Evolutionary conservation across 2,888 invertebrate species (phyloP), one percentile per base, ranked within the genome.

Genomic region (Tenthredo scrophulariae): DNA sequence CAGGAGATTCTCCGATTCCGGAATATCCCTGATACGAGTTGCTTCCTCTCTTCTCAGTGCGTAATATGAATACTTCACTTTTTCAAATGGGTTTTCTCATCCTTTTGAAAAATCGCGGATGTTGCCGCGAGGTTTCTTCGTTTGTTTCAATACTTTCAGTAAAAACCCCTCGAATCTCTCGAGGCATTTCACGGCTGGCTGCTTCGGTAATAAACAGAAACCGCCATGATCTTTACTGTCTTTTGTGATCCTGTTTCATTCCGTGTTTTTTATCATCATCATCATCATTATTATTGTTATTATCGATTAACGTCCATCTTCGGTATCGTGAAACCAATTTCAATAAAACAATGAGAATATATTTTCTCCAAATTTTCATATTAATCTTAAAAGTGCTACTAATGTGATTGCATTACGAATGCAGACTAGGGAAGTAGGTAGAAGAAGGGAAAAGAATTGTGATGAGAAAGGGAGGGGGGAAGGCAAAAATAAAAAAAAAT

Each of bases 381-480:
- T 80, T 62, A 80, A 80, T 80, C 80, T 80, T 40, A 80, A 33
- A 40, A 80, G 80, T 80, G 40, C 80, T 33, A 37, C 80, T 80
- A 80, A 80, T 58, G 80, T 80, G 80, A 80, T 80, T 80, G 62
- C 80, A 80, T 80, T 80, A 80, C 58, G 62, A 80, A 80, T 80
- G 37, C 80, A 80, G 80, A 80, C 62, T 37, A 80, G n/a, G 54
- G 54, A 13, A 54, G n/a, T 54, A 40, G 33, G 22, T 22, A 13
- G 22, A 50, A n/a, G 37, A 9, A 40, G 22, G 22, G 13, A 43
- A 43, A 70, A 13, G 70, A 54, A 50, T 40, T 50, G 40, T 29
- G 43, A 58, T 50, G 26, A 50, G 22, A 26, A 33, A 22, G 77
- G 9, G 70, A 29, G 22, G 18, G 18, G 58, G 67, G 10, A 46